Conservation (phyloP, 2,888 invertebrate species). For the Amblyteles armatorius region DNA sequence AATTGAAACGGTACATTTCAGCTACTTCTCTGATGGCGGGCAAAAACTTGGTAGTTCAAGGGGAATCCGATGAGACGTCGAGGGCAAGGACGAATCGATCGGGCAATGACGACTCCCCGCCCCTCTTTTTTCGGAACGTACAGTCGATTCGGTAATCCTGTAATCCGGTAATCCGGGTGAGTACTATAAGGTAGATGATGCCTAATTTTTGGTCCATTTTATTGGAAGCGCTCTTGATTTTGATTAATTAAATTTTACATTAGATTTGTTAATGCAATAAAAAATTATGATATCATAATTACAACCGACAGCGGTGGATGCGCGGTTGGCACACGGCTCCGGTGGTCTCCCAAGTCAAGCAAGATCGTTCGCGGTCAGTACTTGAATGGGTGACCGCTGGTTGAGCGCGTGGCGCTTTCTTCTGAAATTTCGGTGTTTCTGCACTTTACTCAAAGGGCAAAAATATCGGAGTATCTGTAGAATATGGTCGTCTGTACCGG, state of each 20-base stretch:
- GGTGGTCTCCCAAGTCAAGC: too few species aligned
- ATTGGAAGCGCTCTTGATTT: background rate
- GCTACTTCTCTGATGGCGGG: background rate
- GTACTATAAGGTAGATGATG: background rate
- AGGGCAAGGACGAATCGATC: background rate
- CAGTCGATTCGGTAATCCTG: background rate
- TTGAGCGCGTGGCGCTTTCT: too few species aligned
- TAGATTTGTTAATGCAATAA: background rate
- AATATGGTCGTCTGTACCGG: too few species aligned
- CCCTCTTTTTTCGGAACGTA: background rate
- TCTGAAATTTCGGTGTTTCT: too few species aligned
- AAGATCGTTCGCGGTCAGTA: too few species aligned
- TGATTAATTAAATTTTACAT: background rate
- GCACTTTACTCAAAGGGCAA: too few species aligned
- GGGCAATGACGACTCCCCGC: background rate
- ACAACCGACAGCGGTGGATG: too few species aligned
- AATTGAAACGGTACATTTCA: constrained; percentile 4
- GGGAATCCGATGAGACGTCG: background rate
- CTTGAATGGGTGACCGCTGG: too few species aligned
- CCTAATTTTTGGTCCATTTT: background rate
- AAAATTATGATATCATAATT: background rate
- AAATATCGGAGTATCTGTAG: too few species aligned
- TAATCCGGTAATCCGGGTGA: too few species aligned
- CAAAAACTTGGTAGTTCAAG: background rate
- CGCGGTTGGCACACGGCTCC: too few species aligned